Percentiles rank a stretch among this genome's conserved stretches.
Evolutionary conservation across 2,888 invertebrate species (phyloP).

Genomic region (Scaptomyza reducta): DNA sequence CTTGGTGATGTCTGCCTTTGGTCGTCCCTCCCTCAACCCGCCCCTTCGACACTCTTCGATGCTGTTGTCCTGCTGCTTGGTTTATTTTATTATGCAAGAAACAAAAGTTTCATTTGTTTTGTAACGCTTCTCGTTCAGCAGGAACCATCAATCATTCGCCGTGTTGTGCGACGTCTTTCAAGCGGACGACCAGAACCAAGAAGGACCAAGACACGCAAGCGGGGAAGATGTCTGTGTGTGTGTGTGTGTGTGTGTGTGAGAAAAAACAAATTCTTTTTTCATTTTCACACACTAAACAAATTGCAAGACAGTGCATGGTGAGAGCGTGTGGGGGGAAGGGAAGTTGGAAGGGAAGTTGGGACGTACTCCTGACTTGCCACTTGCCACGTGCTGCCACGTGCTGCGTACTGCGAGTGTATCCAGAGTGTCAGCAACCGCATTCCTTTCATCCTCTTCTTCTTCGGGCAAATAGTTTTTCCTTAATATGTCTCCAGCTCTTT

Average conservation of each 20-base stretch:
- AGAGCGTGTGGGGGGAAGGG: not conserved
- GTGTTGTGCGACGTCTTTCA: conserved; percentile 69
- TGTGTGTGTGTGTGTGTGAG: conserved; percentile 15
- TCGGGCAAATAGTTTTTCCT: conserved; percentile 34
- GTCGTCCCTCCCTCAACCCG: too few species aligned
- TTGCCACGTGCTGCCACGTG: conserved; percentile 41
- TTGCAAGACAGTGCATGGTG: conserved; percentile 56
- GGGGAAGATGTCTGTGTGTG: not conserved
- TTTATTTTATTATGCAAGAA: conserved; percentile 78
- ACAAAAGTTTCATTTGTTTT: conserved; percentile 81
- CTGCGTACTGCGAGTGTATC: conserved; percentile 20
- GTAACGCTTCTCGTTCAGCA: conserved; percentile 69
- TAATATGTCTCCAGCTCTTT: conserved; percentile 36
- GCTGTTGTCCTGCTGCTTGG: conserved; percentile 17
- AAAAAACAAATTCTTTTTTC: conserved; percentile 63
- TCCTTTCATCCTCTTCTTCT: conserved; percentile 23
- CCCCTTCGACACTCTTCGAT: not conserved
- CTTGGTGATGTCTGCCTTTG: not conserved
- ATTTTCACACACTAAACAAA: conserved; percentile 78
- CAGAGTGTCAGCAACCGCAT: conserved; percentile 44
- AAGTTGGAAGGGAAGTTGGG: not conserved
- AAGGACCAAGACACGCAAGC: conserved; percentile 6
- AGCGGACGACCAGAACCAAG: conserved; percentile 23
- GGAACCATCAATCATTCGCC: conserved; percentile 78
- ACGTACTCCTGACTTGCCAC: conserved; percentile 33